phyloP scores from a whole-genome alignment of 2,797 vertebrate genomes.

The Myiothlypis chrysogaster region DNA sequence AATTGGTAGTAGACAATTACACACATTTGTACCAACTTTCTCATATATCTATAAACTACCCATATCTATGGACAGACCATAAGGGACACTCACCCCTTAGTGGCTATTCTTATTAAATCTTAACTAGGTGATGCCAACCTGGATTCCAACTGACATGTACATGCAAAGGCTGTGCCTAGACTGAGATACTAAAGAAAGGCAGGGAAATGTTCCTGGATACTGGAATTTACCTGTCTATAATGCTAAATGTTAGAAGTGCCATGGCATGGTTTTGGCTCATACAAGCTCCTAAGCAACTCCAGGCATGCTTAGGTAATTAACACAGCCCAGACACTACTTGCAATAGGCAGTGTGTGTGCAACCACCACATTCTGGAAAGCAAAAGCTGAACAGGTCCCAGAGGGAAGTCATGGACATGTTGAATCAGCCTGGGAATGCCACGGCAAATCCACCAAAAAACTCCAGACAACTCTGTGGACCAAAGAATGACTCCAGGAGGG shows the following conservation, averaged over 20 bases:
- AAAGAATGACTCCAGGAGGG: not conserved
- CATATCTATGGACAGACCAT: not conserved
- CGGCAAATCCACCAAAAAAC: not conserved
- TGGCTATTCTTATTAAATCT: not conserved
- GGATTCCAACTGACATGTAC: not conserved
- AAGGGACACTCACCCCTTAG: not conserved
- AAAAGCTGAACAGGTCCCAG: not conserved
- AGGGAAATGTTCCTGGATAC: not conserved
- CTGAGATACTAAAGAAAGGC: not conserved
- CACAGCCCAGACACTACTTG: not conserved
- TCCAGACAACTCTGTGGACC: not conserved
- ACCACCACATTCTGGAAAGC: not conserved
- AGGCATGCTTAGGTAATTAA: not conserved
- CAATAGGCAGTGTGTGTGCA: not conserved
- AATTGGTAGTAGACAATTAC: not conserved
- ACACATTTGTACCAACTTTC: not conserved
- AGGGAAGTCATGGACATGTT: not conserved
- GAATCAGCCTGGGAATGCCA: not conserved
- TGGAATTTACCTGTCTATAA: not conserved
- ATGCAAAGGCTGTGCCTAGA: not conserved
- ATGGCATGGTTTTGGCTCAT: not conserved
- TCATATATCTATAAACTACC: not conserved
- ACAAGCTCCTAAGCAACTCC: not conserved
- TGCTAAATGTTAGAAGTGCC: not conserved
- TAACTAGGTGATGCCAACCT: not conserved